Percentiles rank a stretch among this genome's conserved stretches.
Evolutionary conservation across 1,140 invertebrate species (phyloP).

Genomic region (Procambarus virginalis): DNA sequence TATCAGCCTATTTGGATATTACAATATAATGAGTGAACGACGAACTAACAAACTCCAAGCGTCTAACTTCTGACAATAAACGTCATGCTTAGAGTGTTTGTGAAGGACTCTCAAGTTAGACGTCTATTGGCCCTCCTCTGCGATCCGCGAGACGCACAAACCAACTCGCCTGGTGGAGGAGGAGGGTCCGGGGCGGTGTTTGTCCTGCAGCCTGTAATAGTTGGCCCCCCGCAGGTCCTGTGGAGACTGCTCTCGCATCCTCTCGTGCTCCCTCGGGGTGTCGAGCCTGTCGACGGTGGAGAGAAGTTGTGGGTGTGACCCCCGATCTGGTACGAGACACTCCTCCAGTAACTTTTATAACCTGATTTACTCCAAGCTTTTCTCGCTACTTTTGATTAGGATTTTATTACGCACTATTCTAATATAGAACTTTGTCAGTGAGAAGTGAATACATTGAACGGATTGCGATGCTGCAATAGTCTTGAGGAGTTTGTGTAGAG

Average conservation of each 20-base stretch:
- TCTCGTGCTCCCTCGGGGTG: neutral
- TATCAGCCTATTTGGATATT: too few species aligned
- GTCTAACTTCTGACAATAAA: too few species aligned
- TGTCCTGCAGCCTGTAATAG: constrained; percentile 24
- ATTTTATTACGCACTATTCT: neutral
- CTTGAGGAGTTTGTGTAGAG: neutral
- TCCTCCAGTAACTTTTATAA: neutral
- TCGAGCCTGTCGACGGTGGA: neutral
- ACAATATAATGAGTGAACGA: too few species aligned
- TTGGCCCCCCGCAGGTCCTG: constrained; percentile 29
- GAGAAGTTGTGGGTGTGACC: neutral
- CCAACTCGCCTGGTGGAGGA: neutral
- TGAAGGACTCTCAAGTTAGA: neutral
- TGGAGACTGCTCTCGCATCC: neutral
- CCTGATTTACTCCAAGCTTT: neutral
- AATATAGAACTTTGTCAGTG: neutral
- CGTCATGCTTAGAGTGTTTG: neutral
- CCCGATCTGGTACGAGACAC: neutral
- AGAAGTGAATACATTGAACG: neutral
- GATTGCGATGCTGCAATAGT: neutral
- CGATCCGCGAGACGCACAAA: too few species aligned
- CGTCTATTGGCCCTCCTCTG: too few species aligned
- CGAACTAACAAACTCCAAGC: too few species aligned
- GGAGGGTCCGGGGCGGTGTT: neutral
- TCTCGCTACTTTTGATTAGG: neutral